Evolutionary conservation across 1,140 invertebrate genomes (phyloP), one percentile per base, ranked within the genome.

Genomic region (silkworm (Bombyx mori)): DNA sequence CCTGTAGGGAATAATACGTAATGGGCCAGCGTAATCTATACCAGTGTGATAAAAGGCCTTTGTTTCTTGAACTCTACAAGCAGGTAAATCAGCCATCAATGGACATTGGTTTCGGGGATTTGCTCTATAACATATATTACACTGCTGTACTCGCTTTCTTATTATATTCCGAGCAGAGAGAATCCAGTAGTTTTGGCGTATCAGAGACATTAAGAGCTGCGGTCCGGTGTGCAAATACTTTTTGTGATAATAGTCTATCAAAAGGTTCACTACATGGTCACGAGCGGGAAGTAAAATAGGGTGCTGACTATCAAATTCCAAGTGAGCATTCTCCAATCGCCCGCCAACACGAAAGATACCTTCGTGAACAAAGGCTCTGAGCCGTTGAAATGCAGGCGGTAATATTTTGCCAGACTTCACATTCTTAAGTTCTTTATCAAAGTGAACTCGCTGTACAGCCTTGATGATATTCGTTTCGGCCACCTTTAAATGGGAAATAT

Each of bases 1-100:
- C 12, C 64, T 53, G 8, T 48, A 50, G 22, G 61, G 57, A 42
- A 65, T 74, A 5, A 79, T 57, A 12, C 48, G 46, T 53, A 86
- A 70, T 0, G 80, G 80, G 8, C 83, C 85, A 1, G 71, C 75
- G 57, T 71, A 86, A 60, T 88, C 82, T 1, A 79, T 61, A 0
- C 77, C 81, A 5, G 58, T 61, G 7, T 73, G 45, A 35, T 57
- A 50, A 60, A 88, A 88, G n/a, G 75, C 69, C 8, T 75, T 65
- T n/a, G 55, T 1, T 45, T 54, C 10, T 12, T 18, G 7, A 2
- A 54, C 49, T 22, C 81, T 50, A 44, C 56, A 56, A 3, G 53
- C 43, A 6, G n/a, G 43, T 18, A 7, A 54, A 42, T 79, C 58
- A 6, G 71, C 67, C 79, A 84, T 80, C 0, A 66, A 1, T n/a